Conservation (phyloP, 2,113 vertebrate genomes). For the Ia io region DNA sequence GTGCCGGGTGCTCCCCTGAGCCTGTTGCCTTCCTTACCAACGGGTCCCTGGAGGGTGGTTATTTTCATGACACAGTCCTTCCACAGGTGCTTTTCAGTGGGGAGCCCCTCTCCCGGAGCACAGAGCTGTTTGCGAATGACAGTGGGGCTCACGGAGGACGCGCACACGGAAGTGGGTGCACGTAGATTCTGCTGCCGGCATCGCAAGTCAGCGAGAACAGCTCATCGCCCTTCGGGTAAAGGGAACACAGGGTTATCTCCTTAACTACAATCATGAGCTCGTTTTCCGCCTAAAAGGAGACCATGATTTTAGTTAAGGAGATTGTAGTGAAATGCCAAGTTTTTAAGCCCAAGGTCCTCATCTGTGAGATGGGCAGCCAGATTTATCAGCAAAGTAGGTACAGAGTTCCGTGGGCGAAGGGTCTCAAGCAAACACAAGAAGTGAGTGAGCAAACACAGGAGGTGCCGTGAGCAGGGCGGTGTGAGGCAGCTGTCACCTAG, state of each 20-base stretch:
- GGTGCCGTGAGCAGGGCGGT: not conserved
- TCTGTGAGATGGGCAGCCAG: conserved; percentile 6
- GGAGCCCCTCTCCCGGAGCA: not conserved
- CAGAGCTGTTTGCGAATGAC: not conserved
- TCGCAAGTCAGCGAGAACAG: not conserved
- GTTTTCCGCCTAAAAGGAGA: not conserved
- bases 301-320: not conserved
- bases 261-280: not conserved
- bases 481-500: not conserved
- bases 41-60: not conserved
- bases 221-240: not conserved
- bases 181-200: no score
- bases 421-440: not conserved
- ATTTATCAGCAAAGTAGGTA: not conserved
- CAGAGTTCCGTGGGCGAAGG: not conserved
- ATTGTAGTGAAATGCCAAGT: not conserved
- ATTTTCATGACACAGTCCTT: not conserved
- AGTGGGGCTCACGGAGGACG: not conserved
- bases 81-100: not conserved
- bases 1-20: not conserved
- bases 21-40: not conserved
- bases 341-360: not conserved
- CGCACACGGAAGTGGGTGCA: not conserved
- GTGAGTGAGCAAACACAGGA: not conserved
- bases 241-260: not conserved